Conservation (phyloP, 2,888 invertebrate genomes). For the Trissoscelio sp. region DNA sequence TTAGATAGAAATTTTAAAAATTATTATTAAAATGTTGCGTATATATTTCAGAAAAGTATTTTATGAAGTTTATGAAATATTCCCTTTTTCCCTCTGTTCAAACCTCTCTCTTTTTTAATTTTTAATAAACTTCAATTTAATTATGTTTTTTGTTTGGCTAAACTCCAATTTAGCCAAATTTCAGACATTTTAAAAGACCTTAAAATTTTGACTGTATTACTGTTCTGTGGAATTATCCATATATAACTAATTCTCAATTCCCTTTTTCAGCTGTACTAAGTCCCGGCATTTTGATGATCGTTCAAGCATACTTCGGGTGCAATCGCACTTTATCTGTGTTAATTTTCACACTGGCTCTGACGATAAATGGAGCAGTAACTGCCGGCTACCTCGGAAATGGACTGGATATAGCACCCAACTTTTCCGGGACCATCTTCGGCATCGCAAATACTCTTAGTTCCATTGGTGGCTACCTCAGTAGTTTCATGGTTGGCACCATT, state of each 20-base stretch:
- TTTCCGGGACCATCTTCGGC: constrained; percentile 94
- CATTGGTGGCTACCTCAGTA: constrained; percentile 91
- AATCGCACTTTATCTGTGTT: constrained; percentile 89
- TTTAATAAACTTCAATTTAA: no score
- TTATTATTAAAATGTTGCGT: no score
- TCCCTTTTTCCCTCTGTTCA: no score
- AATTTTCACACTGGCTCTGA: constrained; percentile 91
- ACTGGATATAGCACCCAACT: constrained; percentile 94
- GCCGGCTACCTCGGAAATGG: constrained; percentile 94
- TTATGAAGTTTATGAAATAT: no score
- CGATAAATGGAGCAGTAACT: constrained; percentile 93
- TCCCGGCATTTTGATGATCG: constrained; percentile 90
- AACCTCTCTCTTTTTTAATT: no score
- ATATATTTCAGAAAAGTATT: no score
- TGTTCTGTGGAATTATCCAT: no score
- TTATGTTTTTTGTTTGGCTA: no score
- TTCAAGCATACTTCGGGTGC: constrained; percentile 89
- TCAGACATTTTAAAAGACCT: no score
- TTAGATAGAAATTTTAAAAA: no score
- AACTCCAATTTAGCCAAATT: no score
- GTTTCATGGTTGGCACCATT: constrained; percentile 91
- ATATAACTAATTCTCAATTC: not conserved
- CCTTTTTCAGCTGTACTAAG: constrained; percentile 85
- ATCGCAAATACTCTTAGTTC: constrained; percentile 94
- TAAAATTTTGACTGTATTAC: no score